phyloP scores from a whole-genome alignment of 30 jellyfish, hydroid and myxozoan species.

The Chrysaora quinquecirrha region DNA sequence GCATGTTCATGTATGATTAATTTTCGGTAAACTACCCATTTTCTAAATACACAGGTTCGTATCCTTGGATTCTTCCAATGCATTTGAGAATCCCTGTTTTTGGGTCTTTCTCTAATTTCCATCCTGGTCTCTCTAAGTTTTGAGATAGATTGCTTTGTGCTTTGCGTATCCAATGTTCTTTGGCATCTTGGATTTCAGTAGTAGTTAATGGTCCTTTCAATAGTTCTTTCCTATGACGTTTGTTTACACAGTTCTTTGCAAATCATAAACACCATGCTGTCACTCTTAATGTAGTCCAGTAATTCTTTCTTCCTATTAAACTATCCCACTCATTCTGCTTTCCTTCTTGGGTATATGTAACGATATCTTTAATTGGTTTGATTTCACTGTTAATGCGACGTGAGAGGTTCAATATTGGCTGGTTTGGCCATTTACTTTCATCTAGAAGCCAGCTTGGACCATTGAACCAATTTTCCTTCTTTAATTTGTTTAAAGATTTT shows the following conservation, averaged over 20 bases:
- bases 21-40: constrained; percentile 17
- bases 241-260: constrained; percentile 15
- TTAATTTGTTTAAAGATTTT: constrained; percentile 15
- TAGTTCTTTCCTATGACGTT: background rate
- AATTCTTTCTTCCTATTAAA: background rate
- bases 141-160: constrained; percentile 12
- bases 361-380: constrained; percentile 39
- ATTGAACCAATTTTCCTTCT: constrained; percentile 8
- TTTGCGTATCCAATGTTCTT: constrained; percentile 29
- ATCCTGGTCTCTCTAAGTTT: constrained; percentile 3
- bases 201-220: constrained; percentile 10
- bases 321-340: constrained; percentile 25
- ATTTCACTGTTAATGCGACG: too few species aligned
- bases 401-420: constrained; percentile 45
- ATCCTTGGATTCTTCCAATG: background rate
- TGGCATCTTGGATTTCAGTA: constrained; percentile 7
- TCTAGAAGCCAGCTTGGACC: constrained; percentile 35
- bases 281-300: constrained; percentile 12
- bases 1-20: constrained; percentile 22
- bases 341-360: constrained; percentile 27
- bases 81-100: constrained; percentile 5
- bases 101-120: background rate
- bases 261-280: constrained; percentile 47
- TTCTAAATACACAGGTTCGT: constrained; percentile 28
- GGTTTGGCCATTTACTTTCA: constrained; percentile 60